A percentile compares a stretch with the other conserved stretches of the same genome.
phyloP scores from a whole-genome alignment of 2,888 invertebrate genomes.

The Drosophila niveifrons region DNA sequence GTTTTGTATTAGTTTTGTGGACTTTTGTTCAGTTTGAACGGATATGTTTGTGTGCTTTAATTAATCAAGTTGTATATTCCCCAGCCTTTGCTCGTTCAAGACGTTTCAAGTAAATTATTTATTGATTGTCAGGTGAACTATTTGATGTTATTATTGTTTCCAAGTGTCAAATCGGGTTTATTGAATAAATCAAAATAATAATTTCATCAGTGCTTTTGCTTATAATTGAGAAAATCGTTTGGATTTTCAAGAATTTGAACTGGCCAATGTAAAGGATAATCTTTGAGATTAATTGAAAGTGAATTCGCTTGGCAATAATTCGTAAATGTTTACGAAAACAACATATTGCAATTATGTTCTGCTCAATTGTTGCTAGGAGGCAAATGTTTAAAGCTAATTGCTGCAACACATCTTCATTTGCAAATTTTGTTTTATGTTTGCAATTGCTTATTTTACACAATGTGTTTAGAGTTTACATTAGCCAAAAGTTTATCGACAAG shows the following conservation, averaged over 20 bases:
- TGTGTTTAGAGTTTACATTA: neutral
- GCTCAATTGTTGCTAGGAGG: neutral
- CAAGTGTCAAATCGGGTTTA: constrained; percentile 18
- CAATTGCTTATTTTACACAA: neutral
- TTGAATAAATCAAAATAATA: constrained; percentile 19
- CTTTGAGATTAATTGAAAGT: constrained; percentile 1
- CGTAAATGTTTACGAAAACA: neutral
- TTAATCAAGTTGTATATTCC: constrained; percentile 57
- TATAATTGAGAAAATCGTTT: neutral
- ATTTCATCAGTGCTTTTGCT: constrained; percentile 1
- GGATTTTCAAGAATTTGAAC: neutral
- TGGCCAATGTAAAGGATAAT: neutral
- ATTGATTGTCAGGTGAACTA: neutral
- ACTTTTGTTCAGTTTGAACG: constrained; percentile 12
- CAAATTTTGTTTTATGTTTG: neutral
- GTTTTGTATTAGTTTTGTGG: constrained; percentile 25
- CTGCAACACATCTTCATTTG: neutral
- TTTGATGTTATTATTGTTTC: constrained; percentile 11
- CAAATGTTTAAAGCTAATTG: neutral
- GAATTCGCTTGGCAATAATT: constrained; percentile 4
- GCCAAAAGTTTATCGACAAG: neutral
- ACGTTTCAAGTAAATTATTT: constrained; percentile 17
- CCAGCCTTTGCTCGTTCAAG: constrained; percentile 16
- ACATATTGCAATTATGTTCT: neutral
- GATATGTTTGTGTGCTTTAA: constrained; percentile 37